phyloP scores from a whole-genome alignment of 2,888 invertebrate species.

The Tuta absoluta region DNA sequence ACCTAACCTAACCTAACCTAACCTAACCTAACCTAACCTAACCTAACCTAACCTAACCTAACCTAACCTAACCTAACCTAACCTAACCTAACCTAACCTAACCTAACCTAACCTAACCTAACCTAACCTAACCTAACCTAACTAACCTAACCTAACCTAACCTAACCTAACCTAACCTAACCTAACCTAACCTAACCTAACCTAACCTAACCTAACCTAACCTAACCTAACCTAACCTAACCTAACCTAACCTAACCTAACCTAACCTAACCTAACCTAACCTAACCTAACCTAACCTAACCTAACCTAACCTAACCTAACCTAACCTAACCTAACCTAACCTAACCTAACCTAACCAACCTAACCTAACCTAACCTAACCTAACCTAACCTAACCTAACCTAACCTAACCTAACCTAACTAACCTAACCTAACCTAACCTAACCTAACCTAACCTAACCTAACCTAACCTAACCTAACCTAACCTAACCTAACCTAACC shows the following conservation, averaged over 20 bases:
- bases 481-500: conserved; percentile 26
- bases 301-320: neutral
- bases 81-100: conserved; percentile 32
- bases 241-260: conserved; percentile 32
- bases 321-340: conserved; percentile 1
- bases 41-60: conserved; percentile 33
- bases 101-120: conserved; percentile 33
- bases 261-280: conserved; percentile 23
- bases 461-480: conserved; percentile 27
- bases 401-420: conserved; percentile 34
- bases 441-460: conserved; percentile 27
- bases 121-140: conserved; percentile 34
- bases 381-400: conserved; percentile 31
- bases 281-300: neutral
- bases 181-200: conserved; percentile 37
- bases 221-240: conserved; percentile 38
- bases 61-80: conserved; percentile 32
- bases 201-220: conserved; percentile 37
- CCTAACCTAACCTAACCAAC: conserved; percentile 25
- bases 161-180: conserved; percentile 35
- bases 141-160: conserved; percentile 35
- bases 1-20: conserved; percentile 37
- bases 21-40: conserved; percentile 39
- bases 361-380: conserved; percentile 15
- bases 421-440: conserved; percentile 26